Conservation (phyloP, 2,113 vertebrate species). For the Rhadina sibilatrix region DNA sequence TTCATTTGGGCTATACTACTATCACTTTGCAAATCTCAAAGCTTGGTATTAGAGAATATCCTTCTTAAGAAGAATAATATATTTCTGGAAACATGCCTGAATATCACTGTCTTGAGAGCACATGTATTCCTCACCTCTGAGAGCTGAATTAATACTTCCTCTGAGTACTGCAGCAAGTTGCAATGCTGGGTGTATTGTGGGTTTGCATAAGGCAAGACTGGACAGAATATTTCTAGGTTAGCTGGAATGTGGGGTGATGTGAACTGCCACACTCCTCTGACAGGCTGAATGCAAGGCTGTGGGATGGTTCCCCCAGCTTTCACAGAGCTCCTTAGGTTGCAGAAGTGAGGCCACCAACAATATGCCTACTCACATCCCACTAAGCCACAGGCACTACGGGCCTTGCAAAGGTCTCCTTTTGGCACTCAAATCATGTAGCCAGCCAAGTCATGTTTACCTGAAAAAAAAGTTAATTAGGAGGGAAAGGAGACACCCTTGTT, state of each 20-base stretch:
- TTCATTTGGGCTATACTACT: constrained; percentile 8
- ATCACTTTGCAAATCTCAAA: constrained; percentile 36
- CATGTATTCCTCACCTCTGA: background rate
- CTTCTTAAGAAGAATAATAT: background rate
- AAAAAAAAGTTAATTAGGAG: background rate
- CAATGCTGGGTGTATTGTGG: background rate
- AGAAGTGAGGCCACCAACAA: background rate
- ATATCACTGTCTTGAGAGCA: background rate
- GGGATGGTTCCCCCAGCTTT: background rate
- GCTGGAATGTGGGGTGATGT: background rate
- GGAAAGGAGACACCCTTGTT: background rate
- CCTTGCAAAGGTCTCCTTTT: background rate
- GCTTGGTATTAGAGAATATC: background rate
- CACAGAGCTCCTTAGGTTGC: background rate
- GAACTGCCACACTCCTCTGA: background rate
- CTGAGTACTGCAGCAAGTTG: background rate
- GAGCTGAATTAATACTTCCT: background rate
- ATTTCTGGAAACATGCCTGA: background rate
- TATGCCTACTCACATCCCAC: background rate
- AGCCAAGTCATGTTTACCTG: background rate
- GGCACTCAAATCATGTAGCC: background rate
- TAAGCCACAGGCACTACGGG: rapidly evolving
- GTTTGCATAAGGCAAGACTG: background rate
- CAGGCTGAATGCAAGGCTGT: background rate
- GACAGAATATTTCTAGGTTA: background rate